Evolutionary conservation across 2,797 vertebrate species (phyloP), one percentile per base, ranked within the genome.

Genomic region (Cryptoprocta ferox): DNA sequence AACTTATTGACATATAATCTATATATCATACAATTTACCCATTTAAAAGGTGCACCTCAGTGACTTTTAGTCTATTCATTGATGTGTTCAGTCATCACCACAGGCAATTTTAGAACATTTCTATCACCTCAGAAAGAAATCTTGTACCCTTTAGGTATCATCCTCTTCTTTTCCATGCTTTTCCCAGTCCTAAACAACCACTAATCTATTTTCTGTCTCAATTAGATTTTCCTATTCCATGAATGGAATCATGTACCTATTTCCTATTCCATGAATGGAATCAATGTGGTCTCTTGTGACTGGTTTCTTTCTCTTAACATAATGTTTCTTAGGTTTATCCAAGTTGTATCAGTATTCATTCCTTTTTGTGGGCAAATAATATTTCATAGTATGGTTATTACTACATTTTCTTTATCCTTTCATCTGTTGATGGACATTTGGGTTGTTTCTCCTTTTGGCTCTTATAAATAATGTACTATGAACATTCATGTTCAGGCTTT

Each of bases 161-260:
- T 59, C 37, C n/a, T 30, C 28, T 71, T 70, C 11, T 42, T 15
- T 32, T 37, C 19, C 42, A 50, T 85, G 11, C 14, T 91, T 91
- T 24, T 12, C 28, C 24, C 13, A 71, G 19, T 42, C n/a, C n/a
- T 65, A 65, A 71, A 76, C 39, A 50, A 53, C 53, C 48, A 35
- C 32, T 66, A 42, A 53, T 85, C 59, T 75, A 61, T 39, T 56
- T 80, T 84, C 50, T 61, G 26, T 70, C 16, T 61, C 32, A 24
- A 8, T 76, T 73, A 89, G 86, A 75, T 76, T 95, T 71, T 19
- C 35, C 32, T 86, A 80, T 70, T 86, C 71, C 91, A 21, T 86
- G 63, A 95, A 70, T 63, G 35, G 73, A 86, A 80, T 95, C 39
- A 78, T n/a, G n/a, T n/a, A n/a, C n/a, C n/a, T n/a, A n/a, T 95